Conservation (phyloP, 1,140 invertebrate species). For the Drosophila virilis region DNA sequence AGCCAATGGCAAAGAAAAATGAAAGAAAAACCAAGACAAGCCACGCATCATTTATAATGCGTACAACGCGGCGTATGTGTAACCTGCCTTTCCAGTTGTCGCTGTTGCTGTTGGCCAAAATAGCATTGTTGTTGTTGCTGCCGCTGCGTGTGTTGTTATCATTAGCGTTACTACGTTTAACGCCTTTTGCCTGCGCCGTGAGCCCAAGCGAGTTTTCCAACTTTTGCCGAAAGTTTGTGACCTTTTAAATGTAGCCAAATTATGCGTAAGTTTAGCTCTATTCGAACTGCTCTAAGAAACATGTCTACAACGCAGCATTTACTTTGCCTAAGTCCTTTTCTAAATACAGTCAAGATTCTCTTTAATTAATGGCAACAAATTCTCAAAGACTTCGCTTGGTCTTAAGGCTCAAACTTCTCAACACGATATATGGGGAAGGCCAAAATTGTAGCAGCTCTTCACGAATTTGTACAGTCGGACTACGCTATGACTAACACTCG, state of each 20-base stretch:
- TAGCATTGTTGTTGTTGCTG: slow-evolving; percentile 42
- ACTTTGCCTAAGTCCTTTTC: background rate
- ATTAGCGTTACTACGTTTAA: slow-evolving; percentile 69
- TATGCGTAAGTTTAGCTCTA: slow-evolving; percentile 4
- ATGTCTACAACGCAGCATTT: no score
- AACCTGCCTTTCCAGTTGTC: slow-evolving; percentile 63
- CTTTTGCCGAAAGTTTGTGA: slow-evolving; percentile 13
- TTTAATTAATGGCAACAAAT: no score
- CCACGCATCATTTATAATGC: slow-evolving; percentile 69
- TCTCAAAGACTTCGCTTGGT: no score
- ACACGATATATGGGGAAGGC: no score
- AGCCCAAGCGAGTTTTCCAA: slow-evolving; percentile 18
- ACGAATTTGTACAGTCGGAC: no score
- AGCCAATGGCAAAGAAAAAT: slow-evolving; percentile 47
- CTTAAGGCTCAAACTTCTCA: no score
- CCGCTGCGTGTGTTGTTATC: slow-evolving; percentile 60
- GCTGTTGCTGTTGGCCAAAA: slow-evolving; percentile 21
- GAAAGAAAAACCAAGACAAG: slow-evolving; percentile 44
- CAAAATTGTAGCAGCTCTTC: no score
- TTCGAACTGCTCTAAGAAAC: background rate
- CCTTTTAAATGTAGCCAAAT: slow-evolving; percentile 9
- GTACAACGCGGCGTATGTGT: slow-evolving; percentile 72
- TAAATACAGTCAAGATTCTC: background rate
- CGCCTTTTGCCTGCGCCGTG: slow-evolving; percentile 47
- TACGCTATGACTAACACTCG: no score